Conservation (phyloP, 92 coral and sea anemone genomes). For the Actinostola sp. region DNA sequence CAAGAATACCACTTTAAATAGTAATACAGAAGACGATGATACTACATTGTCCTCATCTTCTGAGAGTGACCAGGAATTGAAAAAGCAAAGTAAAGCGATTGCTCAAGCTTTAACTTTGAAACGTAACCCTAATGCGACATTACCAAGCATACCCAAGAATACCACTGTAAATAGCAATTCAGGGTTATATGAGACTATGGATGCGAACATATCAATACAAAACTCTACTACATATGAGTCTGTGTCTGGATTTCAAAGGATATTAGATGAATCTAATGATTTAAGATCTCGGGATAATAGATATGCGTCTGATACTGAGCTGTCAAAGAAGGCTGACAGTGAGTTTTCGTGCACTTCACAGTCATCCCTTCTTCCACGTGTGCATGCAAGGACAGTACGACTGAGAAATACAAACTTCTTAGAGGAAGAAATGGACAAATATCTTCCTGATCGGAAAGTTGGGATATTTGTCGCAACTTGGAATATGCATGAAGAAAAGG, state of each 20-base stretch:
- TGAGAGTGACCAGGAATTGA: constrained; percentile 47
- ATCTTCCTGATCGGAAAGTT: constrained; percentile 82
- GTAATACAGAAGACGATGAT: too few species aligned
- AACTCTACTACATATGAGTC: constrained; percentile 16
- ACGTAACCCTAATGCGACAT: constrained; percentile 72
- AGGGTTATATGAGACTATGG: constrained; percentile 53
- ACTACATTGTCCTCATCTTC: constrained; percentile 30
- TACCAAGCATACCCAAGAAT: constrained; percentile 68
- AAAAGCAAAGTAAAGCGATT: constrained; percentile 28
- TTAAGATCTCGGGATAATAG: constrained; percentile 20
- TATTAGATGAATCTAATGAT: background rate
- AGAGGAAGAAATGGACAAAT: constrained; percentile 86
- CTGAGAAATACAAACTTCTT: constrained; percentile 85
- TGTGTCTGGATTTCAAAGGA: constrained; percentile 31
- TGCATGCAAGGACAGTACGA: constrained; percentile 75
- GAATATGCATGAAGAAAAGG: constrained; percentile 99
- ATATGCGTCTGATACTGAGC: constrained; percentile 73
- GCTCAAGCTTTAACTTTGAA: constrained; percentile 31
- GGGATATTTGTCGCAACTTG: constrained; percentile 93
- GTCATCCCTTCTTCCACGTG: constrained; percentile 71
- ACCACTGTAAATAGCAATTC: constrained; percentile 21
- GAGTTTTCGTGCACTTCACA: constrained; percentile 51
- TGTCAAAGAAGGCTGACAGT: constrained; percentile 56
- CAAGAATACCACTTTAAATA: constrained; percentile 12
- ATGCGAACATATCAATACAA: background rate